Evolutionary conservation across 2,888 invertebrate species (phyloP).

Genomic region (Lepidochrysops patricia): DNA sequence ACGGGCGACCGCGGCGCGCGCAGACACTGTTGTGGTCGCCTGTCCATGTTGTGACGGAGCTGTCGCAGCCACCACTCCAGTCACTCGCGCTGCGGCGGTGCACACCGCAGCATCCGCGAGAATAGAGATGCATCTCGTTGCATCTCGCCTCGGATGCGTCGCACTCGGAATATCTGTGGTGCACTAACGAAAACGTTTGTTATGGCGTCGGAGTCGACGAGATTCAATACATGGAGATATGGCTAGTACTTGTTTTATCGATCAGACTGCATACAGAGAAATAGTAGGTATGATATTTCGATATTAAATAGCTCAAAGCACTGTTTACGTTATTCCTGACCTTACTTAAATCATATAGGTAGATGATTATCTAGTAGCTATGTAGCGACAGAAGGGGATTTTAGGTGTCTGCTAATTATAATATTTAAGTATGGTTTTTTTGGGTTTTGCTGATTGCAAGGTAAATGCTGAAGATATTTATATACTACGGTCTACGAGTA

Average conservation of each 20-base stretch:
- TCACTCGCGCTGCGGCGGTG: constrained; percentile 30
- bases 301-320: background rate
- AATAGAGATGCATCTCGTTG: constrained; percentile 30
- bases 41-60: constrained; percentile 30
- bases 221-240: background rate
- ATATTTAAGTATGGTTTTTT: background rate
- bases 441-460: background rate
- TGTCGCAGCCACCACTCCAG: constrained; percentile 23
- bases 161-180: background rate
- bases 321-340: background rate
- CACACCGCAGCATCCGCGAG: constrained; percentile 41
- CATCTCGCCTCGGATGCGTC: background rate
- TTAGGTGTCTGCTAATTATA: background rate
- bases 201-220: background rate
- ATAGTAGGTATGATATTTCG: background rate
- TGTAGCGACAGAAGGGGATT: background rate
- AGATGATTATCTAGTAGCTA: background rate
- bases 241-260: background rate
- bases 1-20: constrained; percentile 68
- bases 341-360: background rate
- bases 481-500: too few relatives aligned
- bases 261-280: background rate
- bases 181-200: background rate
- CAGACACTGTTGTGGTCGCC: constrained; percentile 65
- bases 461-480: background rate